These are phyloP conservation scores for Caenorhabditis sp. DNA, from an alignment of 2,888 invertebrate species.

Conservation along the genomic window DNA sequence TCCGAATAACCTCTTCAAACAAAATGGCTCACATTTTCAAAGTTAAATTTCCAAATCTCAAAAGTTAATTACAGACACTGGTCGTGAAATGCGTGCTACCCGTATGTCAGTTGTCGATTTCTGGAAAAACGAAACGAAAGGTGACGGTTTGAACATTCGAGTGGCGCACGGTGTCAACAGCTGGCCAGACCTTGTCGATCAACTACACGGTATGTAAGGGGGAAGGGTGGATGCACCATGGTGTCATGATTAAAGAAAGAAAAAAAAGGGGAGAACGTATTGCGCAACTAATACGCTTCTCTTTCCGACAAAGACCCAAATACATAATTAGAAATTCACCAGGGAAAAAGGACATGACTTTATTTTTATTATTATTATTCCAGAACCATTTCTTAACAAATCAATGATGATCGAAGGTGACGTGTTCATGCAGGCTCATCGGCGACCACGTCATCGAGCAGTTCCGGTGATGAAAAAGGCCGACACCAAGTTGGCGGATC, in stretches of 20 bases:
- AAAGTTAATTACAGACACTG: conserved; percentile 42
- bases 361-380: conserved; percentile 17
- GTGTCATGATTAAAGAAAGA: neutral
- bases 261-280: neutral
- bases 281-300: conserved; percentile 1
- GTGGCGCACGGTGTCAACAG: conserved; percentile 60
- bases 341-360: neutral
- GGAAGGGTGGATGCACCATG: neutral
- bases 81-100: conserved; percentile 59
- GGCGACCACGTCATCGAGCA: conserved; percentile 56
- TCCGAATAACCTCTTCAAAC: too few relatives aligned
- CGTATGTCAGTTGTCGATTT: conserved; percentile 63
- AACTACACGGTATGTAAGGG: conserved; percentile 53
- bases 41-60: too few relatives aligned
- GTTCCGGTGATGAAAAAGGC: conserved; percentile 57
- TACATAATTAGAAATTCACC: conserved; percentile 7
- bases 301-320: conserved; percentile 2
- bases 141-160: conserved; percentile 58
- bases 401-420: conserved; percentile 64
- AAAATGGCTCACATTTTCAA: too few relatives aligned
- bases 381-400: conserved; percentile 62
- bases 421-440: conserved; percentile 55
- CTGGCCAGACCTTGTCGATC: conserved; percentile 60
- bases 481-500: conserved; percentile 55
- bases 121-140: conserved; percentile 61